phyloP scores from a whole-genome alignment of 2,113 vertebrate genomes.

The Gallinago jamesoni region DNA sequence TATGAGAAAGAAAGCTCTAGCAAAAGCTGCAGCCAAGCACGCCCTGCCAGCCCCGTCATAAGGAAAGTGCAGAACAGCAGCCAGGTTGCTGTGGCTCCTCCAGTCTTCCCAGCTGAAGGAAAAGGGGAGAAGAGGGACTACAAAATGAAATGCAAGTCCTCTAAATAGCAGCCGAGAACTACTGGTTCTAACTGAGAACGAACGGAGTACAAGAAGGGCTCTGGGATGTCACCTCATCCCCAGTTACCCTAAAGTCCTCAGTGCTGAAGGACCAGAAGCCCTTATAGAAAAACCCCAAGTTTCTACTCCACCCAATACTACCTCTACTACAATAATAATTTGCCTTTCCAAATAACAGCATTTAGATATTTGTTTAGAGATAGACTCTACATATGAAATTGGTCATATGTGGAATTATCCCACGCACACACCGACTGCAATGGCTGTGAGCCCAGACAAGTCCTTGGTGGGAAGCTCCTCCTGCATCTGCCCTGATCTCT shows the following conservation, averaged over 20 bases:
- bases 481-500: background rate
- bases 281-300: background rate
- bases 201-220: background rate
- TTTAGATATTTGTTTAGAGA: background rate
- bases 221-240: background rate
- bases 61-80: background rate
- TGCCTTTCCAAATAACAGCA: background rate
- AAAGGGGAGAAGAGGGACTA: background rate
- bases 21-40: background rate
- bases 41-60: background rate
- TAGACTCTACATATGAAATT: background rate
- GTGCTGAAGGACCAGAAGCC: background rate
- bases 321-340: background rate
- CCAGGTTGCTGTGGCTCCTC: slow-evolving; percentile 29
- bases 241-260: background rate
- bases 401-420: background rate
- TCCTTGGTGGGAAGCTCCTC: background rate
- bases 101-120: background rate
- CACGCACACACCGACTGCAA: rapidly evolving
- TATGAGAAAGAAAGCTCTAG: background rate
- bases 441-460: background rate
- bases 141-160: background rate
- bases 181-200: background rate
- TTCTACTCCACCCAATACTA: background rate
- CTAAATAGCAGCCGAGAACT: background rate